Conservation (phyloP, 2,113 vertebrate species). For the Ptilorrhoa leucosticta region DNA sequence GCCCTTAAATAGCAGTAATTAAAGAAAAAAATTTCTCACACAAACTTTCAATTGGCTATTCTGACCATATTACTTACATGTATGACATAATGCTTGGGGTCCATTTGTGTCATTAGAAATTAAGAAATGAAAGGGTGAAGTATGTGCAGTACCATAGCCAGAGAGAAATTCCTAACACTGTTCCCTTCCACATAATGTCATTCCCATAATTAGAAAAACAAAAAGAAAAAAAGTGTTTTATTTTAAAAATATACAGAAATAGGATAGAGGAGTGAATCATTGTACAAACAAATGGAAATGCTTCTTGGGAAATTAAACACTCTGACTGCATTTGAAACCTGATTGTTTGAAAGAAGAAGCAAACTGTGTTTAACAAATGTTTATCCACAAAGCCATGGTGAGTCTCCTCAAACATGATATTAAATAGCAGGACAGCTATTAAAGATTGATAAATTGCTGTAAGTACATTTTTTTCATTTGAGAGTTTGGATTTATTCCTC, state of each 20-base stretch:
- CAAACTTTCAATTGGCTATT: neutral
- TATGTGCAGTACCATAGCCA: neutral
- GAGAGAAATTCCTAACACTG: neutral
- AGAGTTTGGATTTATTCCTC: constrained; percentile 9
- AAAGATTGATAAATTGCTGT: constrained; percentile 33
- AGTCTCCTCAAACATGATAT: constrained; percentile 14
- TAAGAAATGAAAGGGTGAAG: neutral
- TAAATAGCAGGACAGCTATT: constrained; percentile 36
- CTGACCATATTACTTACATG: neutral
- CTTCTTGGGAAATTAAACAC: constrained; percentile 11
- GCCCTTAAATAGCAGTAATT: neutral
- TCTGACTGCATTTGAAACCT: neutral
- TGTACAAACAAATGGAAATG: neutral
- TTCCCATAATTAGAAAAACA: neutral
- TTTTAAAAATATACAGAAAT: neutral
- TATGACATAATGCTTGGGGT: neutral
- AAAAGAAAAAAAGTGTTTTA: neutral
- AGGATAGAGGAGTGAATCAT: neutral
- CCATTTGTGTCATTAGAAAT: neutral
- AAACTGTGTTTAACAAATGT: constrained; percentile 3
- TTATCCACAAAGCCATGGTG: constrained; percentile 7
- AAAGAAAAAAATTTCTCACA: neutral
- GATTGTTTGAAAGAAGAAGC: neutral
- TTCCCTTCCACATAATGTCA: neutral
- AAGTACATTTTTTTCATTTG: neutral